Evolutionary conservation across 1,140 invertebrate species (phyloP).

Genomic region (Drosophila tani): DNA sequence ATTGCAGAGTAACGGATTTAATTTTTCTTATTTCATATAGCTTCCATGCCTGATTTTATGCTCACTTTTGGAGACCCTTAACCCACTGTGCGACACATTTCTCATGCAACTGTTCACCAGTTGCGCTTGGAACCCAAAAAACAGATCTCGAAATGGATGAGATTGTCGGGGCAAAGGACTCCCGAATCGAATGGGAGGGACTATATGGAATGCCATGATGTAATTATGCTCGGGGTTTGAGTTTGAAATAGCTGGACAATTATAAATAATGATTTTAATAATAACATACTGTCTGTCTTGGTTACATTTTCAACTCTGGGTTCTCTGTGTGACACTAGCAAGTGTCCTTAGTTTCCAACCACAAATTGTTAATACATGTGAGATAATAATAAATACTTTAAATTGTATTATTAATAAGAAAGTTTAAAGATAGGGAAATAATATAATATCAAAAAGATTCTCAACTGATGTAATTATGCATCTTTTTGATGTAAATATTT

Average conservation of each 20-base stretch:
- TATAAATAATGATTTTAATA: slow-evolving; percentile 20
- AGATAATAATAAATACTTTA: too few relatives aligned
- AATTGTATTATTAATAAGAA: too few relatives aligned
- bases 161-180: slow-evolving; percentile 8
- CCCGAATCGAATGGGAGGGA: slow-evolving; percentile 18
- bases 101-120: slow-evolving; percentile 22
- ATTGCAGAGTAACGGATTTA: too few relatives aligned
- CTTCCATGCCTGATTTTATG: too few relatives aligned
- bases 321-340: background rate
- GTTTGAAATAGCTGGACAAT: background rate
- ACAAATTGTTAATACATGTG: background rate
- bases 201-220: background rate
- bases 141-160: background rate
- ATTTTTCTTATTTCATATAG: too few relatives aligned
- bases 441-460: too few relatives aligned
- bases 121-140: background rate
- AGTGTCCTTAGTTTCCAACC: background rate
- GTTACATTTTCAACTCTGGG: background rate
- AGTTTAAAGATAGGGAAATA: too few relatives aligned
- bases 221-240: slow-evolving; percentile 12
- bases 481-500: too few relatives aligned
- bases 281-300: background rate
- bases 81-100: background rate
- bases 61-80: too few relatives aligned
- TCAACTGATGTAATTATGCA: too few relatives aligned